Conservation (phyloP, 2,888 invertebrate species). For the Fissipunctia ypsillon region DNA sequence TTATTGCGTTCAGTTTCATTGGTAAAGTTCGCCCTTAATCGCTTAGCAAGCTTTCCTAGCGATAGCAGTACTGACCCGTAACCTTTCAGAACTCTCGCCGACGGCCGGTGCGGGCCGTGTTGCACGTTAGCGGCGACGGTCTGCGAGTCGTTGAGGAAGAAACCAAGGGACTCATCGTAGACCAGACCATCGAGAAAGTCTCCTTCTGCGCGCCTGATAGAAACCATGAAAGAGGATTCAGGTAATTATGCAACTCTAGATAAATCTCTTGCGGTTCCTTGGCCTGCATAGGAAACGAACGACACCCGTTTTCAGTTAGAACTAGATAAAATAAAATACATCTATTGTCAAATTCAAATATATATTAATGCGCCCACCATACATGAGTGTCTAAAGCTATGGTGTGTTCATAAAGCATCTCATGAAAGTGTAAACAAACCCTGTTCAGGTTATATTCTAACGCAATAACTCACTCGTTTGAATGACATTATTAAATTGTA, state of each 20-base stretch:
- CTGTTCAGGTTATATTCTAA: too few relatives aligned
- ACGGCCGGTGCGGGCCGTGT: slow-evolving; percentile 96
- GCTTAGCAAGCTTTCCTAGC: slow-evolving; percentile 30
- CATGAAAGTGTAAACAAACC: too few relatives aligned
- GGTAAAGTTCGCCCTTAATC: background rate
- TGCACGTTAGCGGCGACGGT: slow-evolving; percentile 98
- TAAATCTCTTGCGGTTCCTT: background rate
- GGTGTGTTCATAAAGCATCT: background rate
- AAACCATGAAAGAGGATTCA: slow-evolving; percentile 98
- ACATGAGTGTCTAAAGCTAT: background rate
- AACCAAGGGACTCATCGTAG: slow-evolving; percentile 99
- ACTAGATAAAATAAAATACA: background rate
- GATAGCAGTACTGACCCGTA: slow-evolving; percentile 26
- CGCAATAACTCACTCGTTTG: too few relatives aligned
- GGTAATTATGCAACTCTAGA: slow-evolving; percentile 71
- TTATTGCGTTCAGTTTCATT: background rate
- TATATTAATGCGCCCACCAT: background rate
- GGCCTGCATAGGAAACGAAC: background rate
- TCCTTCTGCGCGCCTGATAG: slow-evolving; percentile 99
- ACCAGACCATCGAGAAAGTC: slow-evolving; percentile 99
- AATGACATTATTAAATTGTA: background rate
- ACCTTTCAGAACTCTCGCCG: slow-evolving; percentile 95
- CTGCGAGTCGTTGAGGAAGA: slow-evolving; percentile 99
- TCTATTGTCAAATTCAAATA: background rate
- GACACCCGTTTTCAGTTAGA: background rate